A percentile compares a stretch with the other conserved stretches of the same genome.
Conservation (phyloP, 2,888 invertebrate species). For the Pocota personata region DNA sequence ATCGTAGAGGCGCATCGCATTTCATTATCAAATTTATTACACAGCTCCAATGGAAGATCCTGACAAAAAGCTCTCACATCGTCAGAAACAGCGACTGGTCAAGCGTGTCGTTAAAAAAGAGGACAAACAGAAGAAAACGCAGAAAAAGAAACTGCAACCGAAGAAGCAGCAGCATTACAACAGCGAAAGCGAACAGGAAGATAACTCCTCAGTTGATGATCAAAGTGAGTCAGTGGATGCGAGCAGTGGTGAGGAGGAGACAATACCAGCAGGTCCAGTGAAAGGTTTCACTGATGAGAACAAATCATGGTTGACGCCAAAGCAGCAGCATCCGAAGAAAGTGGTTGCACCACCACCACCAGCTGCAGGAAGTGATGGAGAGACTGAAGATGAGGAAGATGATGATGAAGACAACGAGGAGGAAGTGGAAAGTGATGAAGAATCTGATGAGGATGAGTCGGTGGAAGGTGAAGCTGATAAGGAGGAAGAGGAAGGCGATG, state of each 20-base stretch:
- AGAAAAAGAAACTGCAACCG: slow-evolving; percentile 73
- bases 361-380: slow-evolving; percentile 76
- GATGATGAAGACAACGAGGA: slow-evolving; percentile 76
- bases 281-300: slow-evolving; percentile 89
- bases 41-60: slow-evolving; percentile 81
- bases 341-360: slow-evolving; percentile 28
- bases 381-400: slow-evolving; percentile 76
- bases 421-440: slow-evolving; percentile 78
- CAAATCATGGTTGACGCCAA: slow-evolving; percentile 88
- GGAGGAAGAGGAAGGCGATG: slow-evolving; percentile 71
- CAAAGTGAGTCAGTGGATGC: slow-evolving; percentile 78
- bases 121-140: slow-evolving; percentile 78
- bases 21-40: neutral
- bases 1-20: neutral
- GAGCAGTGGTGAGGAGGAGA: slow-evolving; percentile 75
- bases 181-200: slow-evolving; percentile 79
- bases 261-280: slow-evolving; percentile 39
- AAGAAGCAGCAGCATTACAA: slow-evolving; percentile 78
- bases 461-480: slow-evolving; percentile 70
- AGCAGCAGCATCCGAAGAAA: slow-evolving; percentile 77
- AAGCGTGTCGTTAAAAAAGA: slow-evolving; percentile 85
- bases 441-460: slow-evolving; percentile 79
- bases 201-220: slow-evolving; percentile 69
- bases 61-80: slow-evolving; percentile 86
- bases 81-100: slow-evolving; percentile 87